These are phyloP conservation scores for Nyctalus aviator DNA, from an alignment of 2,797 vertebrate genomes.

Conservation along the genomic window DNA sequence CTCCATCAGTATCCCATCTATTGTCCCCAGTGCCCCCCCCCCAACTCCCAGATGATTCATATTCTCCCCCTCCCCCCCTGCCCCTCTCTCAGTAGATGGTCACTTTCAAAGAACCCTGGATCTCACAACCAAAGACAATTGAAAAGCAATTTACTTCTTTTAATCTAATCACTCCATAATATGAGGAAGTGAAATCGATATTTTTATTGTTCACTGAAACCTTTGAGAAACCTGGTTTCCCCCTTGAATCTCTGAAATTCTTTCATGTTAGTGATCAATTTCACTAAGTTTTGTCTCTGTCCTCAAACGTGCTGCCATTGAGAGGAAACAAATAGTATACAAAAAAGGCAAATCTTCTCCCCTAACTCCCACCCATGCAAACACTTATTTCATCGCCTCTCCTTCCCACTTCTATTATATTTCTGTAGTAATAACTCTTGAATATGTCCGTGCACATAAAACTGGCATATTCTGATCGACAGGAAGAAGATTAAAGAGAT, in stretches of 20 bases:
- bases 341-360: background rate
- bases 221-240: background rate
- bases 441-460: background rate
- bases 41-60: background rate
- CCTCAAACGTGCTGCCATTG: background rate
- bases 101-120: background rate
- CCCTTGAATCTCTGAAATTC: background rate
- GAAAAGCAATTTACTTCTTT: background rate
- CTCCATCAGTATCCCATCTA: background rate
- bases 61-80: too few relatives aligned
- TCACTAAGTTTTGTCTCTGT: background rate
- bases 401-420: background rate
- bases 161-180: background rate
- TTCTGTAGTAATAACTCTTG: background rate
- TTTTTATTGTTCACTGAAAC: background rate
- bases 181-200: background rate
- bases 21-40: background rate
- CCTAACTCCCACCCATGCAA: background rate
- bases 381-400: background rate
- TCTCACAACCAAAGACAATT: background rate
- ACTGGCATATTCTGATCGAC: background rate
- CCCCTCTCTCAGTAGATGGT: background rate
- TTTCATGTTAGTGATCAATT: background rate
- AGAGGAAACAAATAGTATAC: background rate
- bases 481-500: background rate